Evolutionary conservation across 53 echinoderm and acorn worm genomes (phyloP).

Genomic region (Apostichopus leukothele): DNA sequence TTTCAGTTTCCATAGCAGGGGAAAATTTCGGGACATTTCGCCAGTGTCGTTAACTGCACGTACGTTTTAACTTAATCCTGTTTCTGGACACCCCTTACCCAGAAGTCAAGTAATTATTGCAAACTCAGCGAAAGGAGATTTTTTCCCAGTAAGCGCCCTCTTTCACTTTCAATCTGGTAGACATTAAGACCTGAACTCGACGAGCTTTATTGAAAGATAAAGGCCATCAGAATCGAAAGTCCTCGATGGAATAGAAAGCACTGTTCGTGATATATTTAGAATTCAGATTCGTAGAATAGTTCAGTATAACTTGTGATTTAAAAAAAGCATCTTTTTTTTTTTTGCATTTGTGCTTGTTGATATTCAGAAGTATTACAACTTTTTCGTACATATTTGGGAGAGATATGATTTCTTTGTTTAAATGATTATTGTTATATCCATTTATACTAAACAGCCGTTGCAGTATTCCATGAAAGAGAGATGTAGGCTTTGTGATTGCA

Average conservation of each 20-base stretch:
- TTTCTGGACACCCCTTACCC: not conserved
- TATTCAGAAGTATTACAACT: too few relatives aligned
- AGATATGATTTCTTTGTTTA: too few relatives aligned
- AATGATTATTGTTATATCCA: too few relatives aligned
- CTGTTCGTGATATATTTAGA: not conserved
- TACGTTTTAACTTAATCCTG: not conserved
- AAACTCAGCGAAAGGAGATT: not conserved
- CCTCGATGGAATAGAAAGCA: too few relatives aligned
- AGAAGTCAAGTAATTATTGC: not conserved
- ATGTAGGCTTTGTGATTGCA: too few relatives aligned
- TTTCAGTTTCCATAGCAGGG: not conserved
- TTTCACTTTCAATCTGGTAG: not conserved
- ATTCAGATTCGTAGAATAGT: not conserved
- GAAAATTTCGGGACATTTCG: not conserved
- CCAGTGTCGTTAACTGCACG: not conserved
- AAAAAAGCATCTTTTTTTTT: too few relatives aligned
- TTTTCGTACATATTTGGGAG: too few relatives aligned
- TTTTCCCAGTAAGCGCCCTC: not conserved
- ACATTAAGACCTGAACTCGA: not conserved
- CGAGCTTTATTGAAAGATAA: too few relatives aligned
- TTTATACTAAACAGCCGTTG: too few relatives aligned
- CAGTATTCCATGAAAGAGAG: too few relatives aligned
- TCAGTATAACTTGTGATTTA: not conserved
- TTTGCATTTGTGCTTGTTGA: too few relatives aligned
- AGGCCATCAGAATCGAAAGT: too few relatives aligned